Conservation (phyloP, 2,888 invertebrate genomes). For the Eubasilissa splendida region DNA sequence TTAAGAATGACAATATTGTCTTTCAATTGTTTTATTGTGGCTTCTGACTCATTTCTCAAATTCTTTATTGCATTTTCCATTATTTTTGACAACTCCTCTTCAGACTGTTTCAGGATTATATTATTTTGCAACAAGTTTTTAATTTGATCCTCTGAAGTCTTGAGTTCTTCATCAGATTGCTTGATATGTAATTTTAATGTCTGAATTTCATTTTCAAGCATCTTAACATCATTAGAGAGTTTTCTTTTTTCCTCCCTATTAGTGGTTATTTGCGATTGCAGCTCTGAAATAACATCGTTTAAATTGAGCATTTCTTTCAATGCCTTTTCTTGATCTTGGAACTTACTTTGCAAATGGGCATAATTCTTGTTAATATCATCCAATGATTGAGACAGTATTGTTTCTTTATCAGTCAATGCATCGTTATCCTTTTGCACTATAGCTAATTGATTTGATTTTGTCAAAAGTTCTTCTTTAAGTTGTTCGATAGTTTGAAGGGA, state of each 20-base stretch:
- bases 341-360: background rate
- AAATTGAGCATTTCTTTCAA: background rate
- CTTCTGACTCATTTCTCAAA: constrained; percentile 58
- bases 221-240: constrained; percentile 11
- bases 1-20: constrained; percentile 61
- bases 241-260: constrained; percentile 8
- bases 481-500: background rate
- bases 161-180: background rate
- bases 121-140: background rate
- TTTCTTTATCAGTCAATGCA: constrained; percentile 57
- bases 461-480: background rate
- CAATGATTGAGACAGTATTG: constrained; percentile 59
- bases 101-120: background rate
- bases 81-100: background rate
- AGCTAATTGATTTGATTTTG: background rate
- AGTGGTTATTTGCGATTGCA: constrained; percentile 7
- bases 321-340: constrained; percentile 18
- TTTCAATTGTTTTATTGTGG: constrained; percentile 59
- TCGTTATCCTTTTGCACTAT: constrained; percentile 57
- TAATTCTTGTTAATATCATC: constrained; percentile 9
- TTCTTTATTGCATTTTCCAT: constrained; percentile 58
- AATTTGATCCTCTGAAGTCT: background rate
- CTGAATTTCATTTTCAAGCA: constrained; percentile 24
- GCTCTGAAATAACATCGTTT: background rate
- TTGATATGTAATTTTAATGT: constrained; percentile 3